A percentile compares a stretch with the other conserved stretches of the same genome.
Evolutionary conservation across 2,888 invertebrate species (phyloP).

Genomic region (Chrysina gloriosa): DNA sequence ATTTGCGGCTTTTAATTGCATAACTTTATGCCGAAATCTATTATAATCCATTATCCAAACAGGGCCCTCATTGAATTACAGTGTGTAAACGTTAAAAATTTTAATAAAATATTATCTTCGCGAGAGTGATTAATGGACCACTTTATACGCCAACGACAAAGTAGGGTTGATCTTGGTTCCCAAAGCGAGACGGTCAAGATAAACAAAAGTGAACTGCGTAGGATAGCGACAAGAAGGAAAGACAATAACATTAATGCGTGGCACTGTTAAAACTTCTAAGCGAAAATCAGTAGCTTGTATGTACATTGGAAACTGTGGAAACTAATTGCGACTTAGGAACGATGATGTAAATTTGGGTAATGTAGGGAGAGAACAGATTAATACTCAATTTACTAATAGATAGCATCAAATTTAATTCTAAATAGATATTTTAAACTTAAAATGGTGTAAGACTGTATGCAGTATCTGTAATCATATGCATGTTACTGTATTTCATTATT

Average conservation of each 20-base stretch:
- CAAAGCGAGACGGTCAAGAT: conserved; percentile 3
- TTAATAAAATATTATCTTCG: conserved; percentile 4
- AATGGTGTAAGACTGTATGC: too few species aligned
- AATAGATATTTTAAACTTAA: too few species aligned
- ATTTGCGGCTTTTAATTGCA: background rate
- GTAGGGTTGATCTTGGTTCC: background rate
- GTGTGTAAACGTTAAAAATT: conserved; percentile 6
- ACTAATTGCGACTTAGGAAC: background rate
- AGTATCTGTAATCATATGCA: too few species aligned
- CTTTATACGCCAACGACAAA: background rate
- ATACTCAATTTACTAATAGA: too few species aligned
- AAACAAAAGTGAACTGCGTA: conserved; percentile 17
- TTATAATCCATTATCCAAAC: conserved; percentile 20
- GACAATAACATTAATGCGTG: background rate
- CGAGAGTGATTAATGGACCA: conserved; percentile 15
- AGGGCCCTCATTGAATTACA: conserved; percentile 30
- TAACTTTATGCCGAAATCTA: background rate
- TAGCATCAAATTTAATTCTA: too few species aligned
- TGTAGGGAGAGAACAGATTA: too few species aligned
- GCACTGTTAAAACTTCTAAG: background rate
- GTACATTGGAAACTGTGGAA: background rate
- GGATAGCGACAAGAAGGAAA: background rate
- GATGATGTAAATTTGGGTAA: conserved; percentile 1
- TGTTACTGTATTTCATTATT: too few species aligned
- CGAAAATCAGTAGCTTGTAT: background rate